Evolutionary conservation across 2,113 vertebrate genomes (phyloP).

Genomic region (Channa maculata): DNA sequence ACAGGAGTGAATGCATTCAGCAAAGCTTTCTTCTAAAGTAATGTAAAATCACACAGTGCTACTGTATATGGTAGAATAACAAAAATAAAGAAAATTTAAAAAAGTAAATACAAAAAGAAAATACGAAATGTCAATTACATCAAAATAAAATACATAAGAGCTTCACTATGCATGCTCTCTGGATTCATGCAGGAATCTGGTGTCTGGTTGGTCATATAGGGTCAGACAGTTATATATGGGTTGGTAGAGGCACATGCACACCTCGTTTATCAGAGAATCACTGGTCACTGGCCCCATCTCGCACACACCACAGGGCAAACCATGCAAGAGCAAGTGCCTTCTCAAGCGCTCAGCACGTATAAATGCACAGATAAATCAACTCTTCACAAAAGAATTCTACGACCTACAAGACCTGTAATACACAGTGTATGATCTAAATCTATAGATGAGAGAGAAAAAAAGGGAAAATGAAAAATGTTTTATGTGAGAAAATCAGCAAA

Average conservation of each 20-base stretch:
- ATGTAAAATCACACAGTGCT: neutral
- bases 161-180: neutral
- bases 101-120: neutral
- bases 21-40: neutral
- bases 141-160: slow-evolving; percentile 30
- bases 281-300: slow-evolving; percentile 71
- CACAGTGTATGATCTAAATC: slow-evolving; percentile 44
- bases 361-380: slow-evolving; percentile 81
- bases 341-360: slow-evolving; percentile 69
- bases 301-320: slow-evolving; percentile 63
- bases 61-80: neutral
- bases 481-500: slow-evolving; percentile 14
- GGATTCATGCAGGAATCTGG: slow-evolving; percentile 24
- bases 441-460: slow-evolving; percentile 9
- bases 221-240: slow-evolving; percentile 77
- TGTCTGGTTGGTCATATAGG: slow-evolving; percentile 63
- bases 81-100: too few species aligned
- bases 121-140: neutral
- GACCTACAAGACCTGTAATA: slow-evolving; percentile 63
- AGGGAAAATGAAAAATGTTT: slow-evolving; percentile 19
- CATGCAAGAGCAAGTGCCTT: slow-evolving; percentile 69
- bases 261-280: slow-evolving; percentile 77
- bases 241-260: slow-evolving; percentile 60
- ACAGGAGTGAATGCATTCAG: neutral
- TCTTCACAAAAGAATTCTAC: slow-evolving; percentile 52